Evolutionary conservation across 2,888 invertebrate species (phyloP).

Genomic region (Aquatica leii): DNA sequence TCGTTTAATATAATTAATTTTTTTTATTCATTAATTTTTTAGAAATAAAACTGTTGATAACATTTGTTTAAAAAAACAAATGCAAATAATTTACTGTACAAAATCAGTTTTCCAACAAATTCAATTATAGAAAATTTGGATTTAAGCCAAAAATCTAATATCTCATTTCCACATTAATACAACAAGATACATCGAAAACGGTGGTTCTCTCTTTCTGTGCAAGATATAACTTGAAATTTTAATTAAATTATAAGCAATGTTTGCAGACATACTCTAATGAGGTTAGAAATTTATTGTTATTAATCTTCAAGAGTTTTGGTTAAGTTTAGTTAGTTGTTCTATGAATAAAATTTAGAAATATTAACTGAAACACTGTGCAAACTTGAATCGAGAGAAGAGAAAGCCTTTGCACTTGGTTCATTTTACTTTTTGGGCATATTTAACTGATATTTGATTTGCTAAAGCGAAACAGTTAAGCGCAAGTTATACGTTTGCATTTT

Average conservation of each 20-base stretch:
- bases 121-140: too few relatives aligned
- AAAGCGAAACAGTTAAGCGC: constrained; percentile 8
- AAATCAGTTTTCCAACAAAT: too few relatives aligned
- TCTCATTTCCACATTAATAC: constrained; percentile 12
- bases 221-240: constrained; percentile 22
- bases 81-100: too few relatives aligned
- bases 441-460: too few relatives aligned
- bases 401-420: neutral
- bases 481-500: constrained; percentile 21
- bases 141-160: too few relatives aligned
- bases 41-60: too few relatives aligned
- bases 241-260: constrained; percentile 27
- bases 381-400: constrained; percentile 6
- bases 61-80: too few relatives aligned
- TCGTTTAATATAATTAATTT: too few relatives aligned
- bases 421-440: constrained; percentile 1
- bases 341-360: too few relatives aligned
- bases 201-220: neutral
- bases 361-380: constrained; percentile 5
- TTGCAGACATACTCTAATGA: constrained; percentile 20
- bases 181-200: constrained; percentile 17
- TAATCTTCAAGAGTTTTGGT: neutral
- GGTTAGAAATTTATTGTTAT: constrained; percentile 23
- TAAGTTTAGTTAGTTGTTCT: too few relatives aligned
- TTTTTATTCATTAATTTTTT: too few relatives aligned